These are phyloP conservation scores for Tringa solitaria DNA, from an alignment of 2,113 vertebrate species.

Conservation along the genomic window DNA sequence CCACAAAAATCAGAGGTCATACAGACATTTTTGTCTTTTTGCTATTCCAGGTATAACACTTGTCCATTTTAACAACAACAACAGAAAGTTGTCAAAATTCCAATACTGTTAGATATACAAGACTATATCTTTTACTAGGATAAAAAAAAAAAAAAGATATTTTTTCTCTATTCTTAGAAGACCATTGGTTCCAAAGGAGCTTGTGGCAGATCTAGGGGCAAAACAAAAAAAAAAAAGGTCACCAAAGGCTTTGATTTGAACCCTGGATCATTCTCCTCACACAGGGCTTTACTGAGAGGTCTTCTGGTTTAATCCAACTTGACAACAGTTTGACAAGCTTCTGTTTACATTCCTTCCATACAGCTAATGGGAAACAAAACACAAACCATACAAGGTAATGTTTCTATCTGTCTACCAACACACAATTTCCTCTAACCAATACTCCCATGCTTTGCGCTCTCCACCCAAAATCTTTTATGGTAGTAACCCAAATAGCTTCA, in stretches of 20 bases:
- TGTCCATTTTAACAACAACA: not conserved
- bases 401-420: not conserved
- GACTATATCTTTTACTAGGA: not conserved
- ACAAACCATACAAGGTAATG: slow-evolving; percentile 43
- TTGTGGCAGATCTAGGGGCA: not conserved
- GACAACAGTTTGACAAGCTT: not conserved
- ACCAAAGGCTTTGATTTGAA: not conserved
- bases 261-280: not conserved
- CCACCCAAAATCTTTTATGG: not conserved
- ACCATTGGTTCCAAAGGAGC: not conserved
- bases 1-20: not conserved
- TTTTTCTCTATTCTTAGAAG: not conserved
- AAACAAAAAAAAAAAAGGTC: not conserved
- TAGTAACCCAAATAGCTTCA: not conserved
- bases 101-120: not conserved
- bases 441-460: not conserved
- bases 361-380: slow-evolving; percentile 31
- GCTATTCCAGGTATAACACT: not conserved
- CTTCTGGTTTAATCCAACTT: slow-evolving; percentile 1
- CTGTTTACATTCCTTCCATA: slow-evolving; percentile 44
- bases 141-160: not conserved
- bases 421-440: not conserved
- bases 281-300: not conserved
- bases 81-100: not conserved
- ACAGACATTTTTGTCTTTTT: not conserved